Evolutionary conservation across 1,140 invertebrate species (phyloP), one percentile per base, ranked within the genome.

Genomic region (Parasteatoda tepidariorum): DNA sequence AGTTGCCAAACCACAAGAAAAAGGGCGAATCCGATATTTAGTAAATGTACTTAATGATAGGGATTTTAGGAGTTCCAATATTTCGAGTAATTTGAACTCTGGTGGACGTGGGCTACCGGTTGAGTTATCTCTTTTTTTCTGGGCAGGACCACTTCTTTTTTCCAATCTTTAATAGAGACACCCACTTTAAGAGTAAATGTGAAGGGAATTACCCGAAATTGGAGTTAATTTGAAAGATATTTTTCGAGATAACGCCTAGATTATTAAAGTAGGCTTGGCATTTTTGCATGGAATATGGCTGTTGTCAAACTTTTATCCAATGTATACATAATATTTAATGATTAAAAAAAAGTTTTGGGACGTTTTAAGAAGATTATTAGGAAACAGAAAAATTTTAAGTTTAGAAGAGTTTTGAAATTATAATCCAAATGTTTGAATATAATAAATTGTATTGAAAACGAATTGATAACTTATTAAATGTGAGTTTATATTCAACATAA

Each of bases 71-170:
- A 57, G 13, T n/a, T 67, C 38, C 75, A 78, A 67, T 78, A 48
- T 57, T 78, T 30, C 38, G n/a, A 30, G 26, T 67, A 67, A 67
- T 67, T 38, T 31, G 6, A 48, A 48, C 57, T 13, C 26, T 18
- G 55, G 26, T 64, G n/a, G 33, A 67, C 61, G 75, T 78, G 75
- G 75, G 75, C 75, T 78, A 78, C 75, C 55, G 75, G 28, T 15
- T 15, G 11, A 4, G 18, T 41, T 48, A 1, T 48, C 18, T 48
- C 38, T 48, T 48, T 4, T 48, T 48, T 48, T 48, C 18, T 48
- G 1, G 73, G 26, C n/a, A 15, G 33, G 22, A 1, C 38, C 1
- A 48, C 24, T 30, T 31, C 18, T 61, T 74, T n/a, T n/a, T n/a
- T n/a, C n/a, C n/a, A 33, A 30, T 6, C 31, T 74, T 74, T 34